Percentiles rank a stretch among this genome's conserved stretches.
These are phyloP conservation scores for Coturnix japonica DNA, from an alignment of 2,113 vertebrate species.

Conservation along the genomic window DNA sequence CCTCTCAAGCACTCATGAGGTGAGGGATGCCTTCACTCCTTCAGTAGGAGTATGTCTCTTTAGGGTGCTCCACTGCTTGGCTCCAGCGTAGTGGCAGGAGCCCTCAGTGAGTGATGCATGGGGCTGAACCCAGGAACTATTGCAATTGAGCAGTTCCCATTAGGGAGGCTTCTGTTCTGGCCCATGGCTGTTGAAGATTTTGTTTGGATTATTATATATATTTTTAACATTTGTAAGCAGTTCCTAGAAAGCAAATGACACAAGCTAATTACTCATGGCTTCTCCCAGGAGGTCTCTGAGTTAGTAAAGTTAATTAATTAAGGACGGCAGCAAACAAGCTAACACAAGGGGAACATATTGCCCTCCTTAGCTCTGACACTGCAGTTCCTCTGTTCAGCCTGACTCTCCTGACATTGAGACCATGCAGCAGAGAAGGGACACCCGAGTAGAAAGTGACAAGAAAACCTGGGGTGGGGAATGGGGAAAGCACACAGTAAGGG, in stretches of 20 bases:
- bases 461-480: background rate
- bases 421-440: background rate
- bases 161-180: background rate
- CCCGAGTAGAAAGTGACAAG: background rate
- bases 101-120: background rate
- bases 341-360: background rate
- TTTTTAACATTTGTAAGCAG: background rate
- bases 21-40: background rate
- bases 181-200: background rate
- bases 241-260: background rate
- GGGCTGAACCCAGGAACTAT: background rate
- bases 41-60: background rate
- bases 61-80: background rate
- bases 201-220: background rate
- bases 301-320: background rate
- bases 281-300: background rate
- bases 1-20: background rate
- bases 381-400: background rate
- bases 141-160: background rate
- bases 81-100: accelerated
- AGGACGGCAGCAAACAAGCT: background rate
- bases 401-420: background rate
- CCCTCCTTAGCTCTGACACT: background rate
- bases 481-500: background rate
- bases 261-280: background rate